Evolutionary conservation across 2,888 invertebrate genomes (phyloP), one percentile per base, ranked within the genome.

Genomic region (Synanthedon tipuliformis): DNA sequence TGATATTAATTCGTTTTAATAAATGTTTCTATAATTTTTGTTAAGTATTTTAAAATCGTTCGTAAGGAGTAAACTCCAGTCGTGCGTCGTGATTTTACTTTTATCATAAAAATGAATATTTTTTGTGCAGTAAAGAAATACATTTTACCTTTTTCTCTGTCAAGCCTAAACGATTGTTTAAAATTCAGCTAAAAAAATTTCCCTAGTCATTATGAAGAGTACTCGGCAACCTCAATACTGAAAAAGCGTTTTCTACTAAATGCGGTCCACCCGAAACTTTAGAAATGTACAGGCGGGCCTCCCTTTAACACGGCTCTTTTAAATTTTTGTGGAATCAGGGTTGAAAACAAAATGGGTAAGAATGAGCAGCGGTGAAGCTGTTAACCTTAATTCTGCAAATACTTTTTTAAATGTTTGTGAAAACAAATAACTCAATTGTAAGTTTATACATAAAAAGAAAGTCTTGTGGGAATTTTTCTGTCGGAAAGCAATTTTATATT

Each of bases 191-290:
- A 61, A 23, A 63, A 54, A 57, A 65, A 65, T 57, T 68, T 63
- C 41, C 50, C 13, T 54, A 56, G 60, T 63, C 61, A 64, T 70
- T 69, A 66, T 59, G 61, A 59, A 63, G 66, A 64, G 59, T 58
- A 57, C 56, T 50, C 58, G 58, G 59, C 65, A 61, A 62, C 61
- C 61, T 54, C 58, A 57, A 64, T 62, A 59, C 58, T 34, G 52
- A 50, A 53, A 59, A 63, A 63, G 62, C 61, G 58, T 62, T 56
- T 51, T 48, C 45, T 15, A 12, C 49, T 50, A 50, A 49, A 49
- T 49, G 49, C 45, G 45, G 45, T 49, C 23, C 41, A 52, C 45
- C 51, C 41, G 41, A 53, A 52, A 49, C 40, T 50, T 55, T 45
- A 5, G 48, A 41, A 41, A 53, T 45, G 8, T 45, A 45, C 45